A percentile compares a stretch with the other conserved stretches of the same genome.
Evolutionary conservation across 2,888 invertebrate species (phyloP).

Genomic region (Synergus gifuensis): DNA sequence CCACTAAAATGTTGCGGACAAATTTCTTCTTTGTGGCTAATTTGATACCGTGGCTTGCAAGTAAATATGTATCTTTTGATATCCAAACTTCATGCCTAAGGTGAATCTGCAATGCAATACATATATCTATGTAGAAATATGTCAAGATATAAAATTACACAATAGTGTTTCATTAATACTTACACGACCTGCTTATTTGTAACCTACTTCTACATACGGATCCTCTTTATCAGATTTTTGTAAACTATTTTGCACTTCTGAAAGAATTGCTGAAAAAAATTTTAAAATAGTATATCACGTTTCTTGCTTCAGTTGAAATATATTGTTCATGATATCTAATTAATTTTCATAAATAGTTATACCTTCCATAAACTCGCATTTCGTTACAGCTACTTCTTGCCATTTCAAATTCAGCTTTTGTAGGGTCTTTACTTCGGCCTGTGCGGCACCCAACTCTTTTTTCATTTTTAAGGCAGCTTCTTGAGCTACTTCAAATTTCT

Average conservation of each 20-base stretch:
- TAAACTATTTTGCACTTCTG: not conserved
- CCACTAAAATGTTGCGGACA: not conserved
- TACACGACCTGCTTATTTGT: not conserved
- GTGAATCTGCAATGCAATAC: not conserved
- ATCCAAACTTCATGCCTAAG: not conserved
- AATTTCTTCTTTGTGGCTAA: not conserved
- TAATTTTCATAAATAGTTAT: not conserved
- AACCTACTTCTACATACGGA: not conserved
- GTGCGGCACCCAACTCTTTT: not conserved
- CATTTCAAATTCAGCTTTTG: not conserved
- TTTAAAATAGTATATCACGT: not conserved
- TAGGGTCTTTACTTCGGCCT: too few species aligned
- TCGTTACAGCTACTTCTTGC: not conserved
- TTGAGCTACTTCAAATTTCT: not conserved
- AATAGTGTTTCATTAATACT: not conserved
- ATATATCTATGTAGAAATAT: not conserved
- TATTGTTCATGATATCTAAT: not conserved
- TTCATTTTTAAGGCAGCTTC: not conserved
- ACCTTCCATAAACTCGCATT: not conserved
- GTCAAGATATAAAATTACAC: not conserved
- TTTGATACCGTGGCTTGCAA: not conserved
- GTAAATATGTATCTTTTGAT: not conserved
- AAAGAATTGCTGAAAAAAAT: not conserved
- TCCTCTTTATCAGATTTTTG: not conserved
- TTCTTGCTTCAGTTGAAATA: not conserved